Conservation (phyloP, 1,140 invertebrate species). For the Meloidogyne floridensis region DNA sequence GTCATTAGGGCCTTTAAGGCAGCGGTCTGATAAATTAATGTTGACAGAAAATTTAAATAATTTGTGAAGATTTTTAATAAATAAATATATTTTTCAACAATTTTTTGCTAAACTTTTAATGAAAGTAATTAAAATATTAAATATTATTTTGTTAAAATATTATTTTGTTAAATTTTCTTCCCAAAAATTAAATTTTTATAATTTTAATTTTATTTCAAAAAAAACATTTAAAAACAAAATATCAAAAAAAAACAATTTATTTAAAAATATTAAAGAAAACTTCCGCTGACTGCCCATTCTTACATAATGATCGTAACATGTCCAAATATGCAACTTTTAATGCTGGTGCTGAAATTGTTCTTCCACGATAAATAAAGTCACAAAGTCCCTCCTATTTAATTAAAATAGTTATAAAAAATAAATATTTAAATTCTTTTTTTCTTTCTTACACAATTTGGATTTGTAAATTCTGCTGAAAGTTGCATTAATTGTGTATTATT, state of each 20-base stretch:
- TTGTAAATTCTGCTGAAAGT: slow-evolving; percentile 25
- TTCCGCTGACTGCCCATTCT: slow-evolving; percentile 20
- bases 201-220: too few relatives aligned
- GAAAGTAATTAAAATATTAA: too few relatives aligned
- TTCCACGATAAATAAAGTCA: slow-evolving; percentile 24
- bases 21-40: neutral
- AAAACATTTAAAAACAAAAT: neutral
- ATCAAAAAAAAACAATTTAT: slow-evolving; percentile 3
- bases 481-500: slow-evolving; percentile 12
- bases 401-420: neutral
- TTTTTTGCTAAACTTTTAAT: too few relatives aligned
- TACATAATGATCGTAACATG: slow-evolving; percentile 32
- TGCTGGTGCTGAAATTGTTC: slow-evolving; percentile 31
- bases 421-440: neutral
- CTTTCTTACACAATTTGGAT: slow-evolving; percentile 34
- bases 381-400: slow-evolving; percentile 25
- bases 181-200: too few relatives aligned
- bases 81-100: too few relatives aligned
- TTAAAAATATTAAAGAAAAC: slow-evolving; percentile 35
- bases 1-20: neutral
- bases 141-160: too few relatives aligned
- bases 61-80: neutral
- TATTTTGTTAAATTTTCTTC: too few relatives aligned
- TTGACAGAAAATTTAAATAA: neutral
- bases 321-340: slow-evolving; percentile 29